Base-by-base conservation (phyloP, 2,113 vertebrate genomes). In the Prunella fulvescens region DNA sequence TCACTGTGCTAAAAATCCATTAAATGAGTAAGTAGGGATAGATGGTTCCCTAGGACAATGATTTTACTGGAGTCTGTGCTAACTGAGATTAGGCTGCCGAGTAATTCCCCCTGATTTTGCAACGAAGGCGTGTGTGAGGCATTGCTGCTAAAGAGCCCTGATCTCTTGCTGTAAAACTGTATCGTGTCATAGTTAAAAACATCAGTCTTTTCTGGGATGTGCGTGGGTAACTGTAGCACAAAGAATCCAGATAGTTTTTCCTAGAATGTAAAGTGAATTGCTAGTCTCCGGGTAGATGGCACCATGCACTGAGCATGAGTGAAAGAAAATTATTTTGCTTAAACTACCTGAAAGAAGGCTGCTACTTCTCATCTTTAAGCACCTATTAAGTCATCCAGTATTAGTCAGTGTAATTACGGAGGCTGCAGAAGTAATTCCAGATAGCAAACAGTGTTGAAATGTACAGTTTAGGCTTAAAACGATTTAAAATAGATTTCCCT, bases 371-470 rank as follows among this genome's bases (percentile, higher is more conserved):
- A 33, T 76, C 67, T 87, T 84, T 28, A 81, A 77, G 66, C 19
- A 39, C 29, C 40, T 45, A 62, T 86, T 60, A 87, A 79, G 74
- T 85, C 84, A 80, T 90, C 42, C 14, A 25, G 31, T 61, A 24
- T 89, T 90, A 97, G 42, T 77, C 87, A 88, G 31, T 87, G 26
- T 50, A 70, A 77, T 90, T 93, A 83, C 2, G 4, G 31, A 79
- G 87, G 29, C 73, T 86, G 40, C 31, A 87, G 64, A 88, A 73
- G 53, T 88, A 81, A 80, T 88, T 92, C 40, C 37, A 92, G 67
- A 71, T 85, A 84, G 61, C 45, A 69, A 26, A 28, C 13, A 8
- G 23, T 81, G 82, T 82, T 86, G 92, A 92, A 96, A 96, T 56
- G 22, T 19, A 50, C 70, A 51, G 58, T 77, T 86, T 67, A 71